A percentile compares a stretch with the other conserved stretches of the same genome.
phyloP scores from a whole-genome alignment of 2,888 invertebrate species.

The Volucella zonaria region DNA sequence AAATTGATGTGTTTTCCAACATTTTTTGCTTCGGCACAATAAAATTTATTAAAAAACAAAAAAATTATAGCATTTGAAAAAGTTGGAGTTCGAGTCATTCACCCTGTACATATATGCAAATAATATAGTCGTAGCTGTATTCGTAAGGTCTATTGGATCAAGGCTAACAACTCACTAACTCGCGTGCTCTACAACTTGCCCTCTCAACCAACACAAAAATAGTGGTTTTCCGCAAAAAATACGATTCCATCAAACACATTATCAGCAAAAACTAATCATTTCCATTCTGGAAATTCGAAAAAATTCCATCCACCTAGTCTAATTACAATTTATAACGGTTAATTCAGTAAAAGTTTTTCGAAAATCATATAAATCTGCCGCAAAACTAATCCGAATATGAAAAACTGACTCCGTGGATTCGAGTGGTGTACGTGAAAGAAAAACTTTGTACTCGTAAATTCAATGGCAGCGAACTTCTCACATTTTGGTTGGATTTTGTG shows the following conservation, averaged over 20 bases:
- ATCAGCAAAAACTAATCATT: slow-evolving; percentile 32
- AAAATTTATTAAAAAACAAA: no score
- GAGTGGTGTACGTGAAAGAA: slow-evolving; percentile 39
- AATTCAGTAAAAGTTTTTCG: slow-evolving; percentile 1
- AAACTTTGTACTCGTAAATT: slow-evolving; percentile 64
- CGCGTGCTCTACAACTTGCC: slow-evolving; percentile 72
- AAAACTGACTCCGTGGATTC: slow-evolving; percentile 71
- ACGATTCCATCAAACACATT: slow-evolving; percentile 21
- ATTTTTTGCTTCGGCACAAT: no score
- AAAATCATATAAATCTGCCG: slow-evolving; percentile 57
- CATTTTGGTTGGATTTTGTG: slow-evolving; percentile 44
- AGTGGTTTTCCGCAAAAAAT: slow-evolving; percentile 67
- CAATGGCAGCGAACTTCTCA: slow-evolving; percentile 58
- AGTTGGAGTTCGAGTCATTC: no score
- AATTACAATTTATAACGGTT: neutral
- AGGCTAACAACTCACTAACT: no score
- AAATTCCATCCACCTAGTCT: neutral
- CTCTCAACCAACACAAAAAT: slow-evolving; percentile 67
- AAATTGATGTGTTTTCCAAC: no score
- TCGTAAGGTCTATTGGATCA: no score
- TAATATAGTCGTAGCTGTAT: no score
- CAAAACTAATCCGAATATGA: slow-evolving; percentile 50
- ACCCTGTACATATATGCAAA: no score
- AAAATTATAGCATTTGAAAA: no score
- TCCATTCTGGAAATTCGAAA: slow-evolving; percentile 2